A percentile compares a stretch with the other conserved stretches of the same genome.
Conservation (phyloP, 2,888 invertebrate species). For the Stomorhina lunata region DNA sequence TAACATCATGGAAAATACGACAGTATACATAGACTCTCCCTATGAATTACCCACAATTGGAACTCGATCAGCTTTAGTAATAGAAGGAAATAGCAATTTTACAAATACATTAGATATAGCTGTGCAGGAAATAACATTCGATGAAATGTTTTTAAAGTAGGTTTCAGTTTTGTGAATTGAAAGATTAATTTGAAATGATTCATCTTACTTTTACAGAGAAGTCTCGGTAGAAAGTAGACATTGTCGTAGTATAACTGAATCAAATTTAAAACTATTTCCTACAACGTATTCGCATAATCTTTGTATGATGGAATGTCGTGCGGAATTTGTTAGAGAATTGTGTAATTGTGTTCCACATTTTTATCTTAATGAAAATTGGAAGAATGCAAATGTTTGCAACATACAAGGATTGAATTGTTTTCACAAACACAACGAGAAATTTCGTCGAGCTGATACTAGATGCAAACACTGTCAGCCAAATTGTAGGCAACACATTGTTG, state of each 20-base stretch:
- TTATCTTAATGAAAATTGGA: conserved; percentile 24
- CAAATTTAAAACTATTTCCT: conserved; percentile 42
- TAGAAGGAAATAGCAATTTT: not conserved
- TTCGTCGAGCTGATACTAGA: conserved; percentile 17
- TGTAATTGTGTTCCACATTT: conserved; percentile 60
- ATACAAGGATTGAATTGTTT: conserved; percentile 43
- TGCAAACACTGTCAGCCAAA: conserved; percentile 53
- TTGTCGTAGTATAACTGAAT: conserved; percentile 30
- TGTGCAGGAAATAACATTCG: conserved; percentile 14
- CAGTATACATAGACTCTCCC: conserved; percentile 43
- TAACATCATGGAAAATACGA: conserved; percentile 36
- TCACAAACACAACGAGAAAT: not conserved
- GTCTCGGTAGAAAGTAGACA: not conserved
- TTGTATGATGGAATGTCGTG: conserved; percentile 59
- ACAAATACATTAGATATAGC: not conserved
- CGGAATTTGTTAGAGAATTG: not conserved
- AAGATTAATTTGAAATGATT: not conserved
- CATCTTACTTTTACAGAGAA: conserved; percentile 6
- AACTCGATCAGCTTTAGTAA: conserved; percentile 12
- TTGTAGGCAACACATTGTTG: conserved; percentile 28
- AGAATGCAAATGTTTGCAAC: conserved; percentile 20
- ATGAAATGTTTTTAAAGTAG: conserved; percentile 19
- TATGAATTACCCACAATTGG: conserved; percentile 54
- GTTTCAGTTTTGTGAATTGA: not conserved
- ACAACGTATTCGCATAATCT: conserved; percentile 46